phyloP scores from a whole-genome alignment of 2,888 invertebrate genomes.

The Reticulitermes lucifugus region DNA sequence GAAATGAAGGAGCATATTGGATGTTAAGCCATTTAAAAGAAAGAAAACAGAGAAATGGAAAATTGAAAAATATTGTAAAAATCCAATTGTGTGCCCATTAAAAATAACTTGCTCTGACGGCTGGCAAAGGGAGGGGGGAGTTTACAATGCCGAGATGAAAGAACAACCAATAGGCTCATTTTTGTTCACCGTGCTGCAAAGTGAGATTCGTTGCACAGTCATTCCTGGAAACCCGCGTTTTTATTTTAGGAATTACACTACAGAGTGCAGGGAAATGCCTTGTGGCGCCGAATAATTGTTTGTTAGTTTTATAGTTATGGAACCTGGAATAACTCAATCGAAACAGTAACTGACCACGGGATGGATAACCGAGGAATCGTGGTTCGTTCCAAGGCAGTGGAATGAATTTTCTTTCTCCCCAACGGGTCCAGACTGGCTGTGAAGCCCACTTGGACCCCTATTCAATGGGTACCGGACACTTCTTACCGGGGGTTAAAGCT shows the following conservation, averaged over 20 bases:
- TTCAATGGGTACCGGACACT: too few relatives aligned
- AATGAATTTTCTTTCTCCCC: too few relatives aligned
- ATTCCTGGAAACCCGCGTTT: neutral
- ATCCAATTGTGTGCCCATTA: slow-evolving; percentile 27
- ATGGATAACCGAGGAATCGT: too few relatives aligned
- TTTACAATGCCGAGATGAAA: neutral
- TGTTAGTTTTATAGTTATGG: too few relatives aligned
- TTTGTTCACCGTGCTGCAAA: neutral
- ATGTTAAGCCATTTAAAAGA: slow-evolving; percentile 42
- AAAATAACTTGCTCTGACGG: neutral
- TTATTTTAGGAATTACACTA: neutral
- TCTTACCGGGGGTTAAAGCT: too few relatives aligned
- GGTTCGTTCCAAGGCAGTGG: too few relatives aligned
- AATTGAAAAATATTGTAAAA: slow-evolving; percentile 25
- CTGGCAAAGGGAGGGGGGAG: neutral
- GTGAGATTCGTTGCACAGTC: neutral
- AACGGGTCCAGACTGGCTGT: too few relatives aligned
- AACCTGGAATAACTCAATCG: too few relatives aligned
- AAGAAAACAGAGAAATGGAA: slow-evolving; percentile 27
- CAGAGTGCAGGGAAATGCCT: too few relatives aligned
- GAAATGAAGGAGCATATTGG: slow-evolving; percentile 23
- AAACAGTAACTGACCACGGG: too few relatives aligned
- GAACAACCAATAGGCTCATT: neutral
- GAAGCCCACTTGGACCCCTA: too few relatives aligned
- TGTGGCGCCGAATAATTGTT: too few relatives aligned